Evolutionary conservation across 2,888 invertebrate species (phyloP), one percentile per base, ranked within the genome.

Genomic region (Drosophila recens): DNA sequence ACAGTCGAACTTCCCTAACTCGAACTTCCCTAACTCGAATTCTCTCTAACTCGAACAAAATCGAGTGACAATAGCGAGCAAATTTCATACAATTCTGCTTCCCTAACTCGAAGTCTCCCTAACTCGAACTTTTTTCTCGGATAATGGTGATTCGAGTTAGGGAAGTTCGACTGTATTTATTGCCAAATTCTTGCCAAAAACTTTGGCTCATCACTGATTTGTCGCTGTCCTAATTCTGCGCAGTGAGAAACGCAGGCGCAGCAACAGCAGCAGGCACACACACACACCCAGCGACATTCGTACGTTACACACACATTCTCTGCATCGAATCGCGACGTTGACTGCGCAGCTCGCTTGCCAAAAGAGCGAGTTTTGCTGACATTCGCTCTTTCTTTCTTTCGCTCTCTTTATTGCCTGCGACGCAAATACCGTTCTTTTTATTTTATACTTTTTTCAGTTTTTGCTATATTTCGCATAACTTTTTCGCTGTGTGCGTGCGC

Each of bases 381-480:
- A 15, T 6, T 15, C 54, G 57, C 63, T 73, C 69, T 67, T 68
- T 27, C 23, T 67, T 67, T 59, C 51, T 34, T n/a, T 33, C 48
- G 17, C 52, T 58, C 68, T 68, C 51, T 72, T 71, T 43, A 62
- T 63, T 70, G 76, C 71, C 83, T 86, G 90, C 79, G 81, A 82
- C 90, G 81, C 84, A 90, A 90, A 88, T 82, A 82, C 80, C 85
- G 82, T 87, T 90, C 80, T 87, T 90, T 83, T 79, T 56, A 58
- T 66, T 66, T 52, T 65, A 36, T 54, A 20, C 65, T 63, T 38
- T 20, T 20, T 58, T 67, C 30, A 30, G 30, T 59, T 80, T 67
- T 63, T 36, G 67, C 70, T 77, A 73, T 67, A 69, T 76, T 87
- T 89, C 81, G 83, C 87, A 88, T 90, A 86, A 78, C 67, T 87